Evolutionary conservation across 2,113 vertebrate genomes (phyloP).

Genomic region (Phrynosoma blainvillii): DNA sequence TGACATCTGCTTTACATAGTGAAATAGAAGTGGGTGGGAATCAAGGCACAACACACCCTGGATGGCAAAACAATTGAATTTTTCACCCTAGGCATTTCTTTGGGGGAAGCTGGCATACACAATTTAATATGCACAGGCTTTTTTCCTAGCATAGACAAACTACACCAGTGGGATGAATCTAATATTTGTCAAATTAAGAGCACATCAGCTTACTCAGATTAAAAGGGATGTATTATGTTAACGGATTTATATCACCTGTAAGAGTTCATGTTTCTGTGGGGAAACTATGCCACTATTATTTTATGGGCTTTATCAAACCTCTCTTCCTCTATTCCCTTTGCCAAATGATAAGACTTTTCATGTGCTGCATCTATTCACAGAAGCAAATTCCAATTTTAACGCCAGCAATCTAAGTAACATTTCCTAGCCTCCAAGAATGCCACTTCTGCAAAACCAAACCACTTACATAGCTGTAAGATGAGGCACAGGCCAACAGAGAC

Average conservation of each 20-base stretch:
- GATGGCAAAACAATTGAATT: neutral
- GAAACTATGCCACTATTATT: neutral
- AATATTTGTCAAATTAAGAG: neutral
- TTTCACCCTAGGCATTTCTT: neutral
- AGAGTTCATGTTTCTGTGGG: neutral
- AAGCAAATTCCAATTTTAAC: constrained; percentile 17
- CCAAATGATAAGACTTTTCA: constrained; percentile 15
- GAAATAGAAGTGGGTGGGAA: neutral
- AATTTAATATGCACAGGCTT: neutral
- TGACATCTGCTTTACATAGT: neutral
- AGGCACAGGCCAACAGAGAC: constrained; percentile 28
- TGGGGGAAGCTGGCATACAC: neutral
- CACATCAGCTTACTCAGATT: neutral
- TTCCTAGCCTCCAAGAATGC: constrained; percentile 1
- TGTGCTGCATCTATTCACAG: constrained; percentile 3
- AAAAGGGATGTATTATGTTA: neutral
- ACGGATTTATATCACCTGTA: neutral
- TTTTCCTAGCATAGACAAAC: neutral
- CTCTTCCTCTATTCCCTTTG: neutral
- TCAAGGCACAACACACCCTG: neutral
- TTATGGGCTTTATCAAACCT: neutral
- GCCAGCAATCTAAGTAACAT: constrained; percentile 4
- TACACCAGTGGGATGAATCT: neutral
- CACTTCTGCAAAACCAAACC: constrained; percentile 14
- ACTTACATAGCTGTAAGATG: constrained; percentile 23